A percentile compares a stretch with the other conserved stretches of the same genome.
phyloP scores from a whole-genome alignment of 2,888 invertebrate genomes.

The Leptogaster cylindrica region DNA sequence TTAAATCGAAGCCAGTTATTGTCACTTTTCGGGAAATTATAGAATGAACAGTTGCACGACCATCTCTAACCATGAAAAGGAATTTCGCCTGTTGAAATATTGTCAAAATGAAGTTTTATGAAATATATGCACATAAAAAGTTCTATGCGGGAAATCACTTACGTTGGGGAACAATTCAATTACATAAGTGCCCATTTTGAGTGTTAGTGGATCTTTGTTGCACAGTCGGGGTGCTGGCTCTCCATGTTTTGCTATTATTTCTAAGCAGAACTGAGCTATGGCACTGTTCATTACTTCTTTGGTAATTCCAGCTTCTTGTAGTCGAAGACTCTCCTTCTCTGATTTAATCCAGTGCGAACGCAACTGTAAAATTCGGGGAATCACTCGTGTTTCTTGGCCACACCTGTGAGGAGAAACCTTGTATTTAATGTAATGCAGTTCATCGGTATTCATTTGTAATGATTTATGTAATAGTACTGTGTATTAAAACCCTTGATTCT shows the following conservation, averaged over 20 bases:
- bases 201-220: conserved; percentile 98
- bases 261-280: conserved; percentile 94
- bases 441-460: background rate
- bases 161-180: conserved; percentile 92
- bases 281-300: conserved; percentile 93
- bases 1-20: conserved; percentile 86
- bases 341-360: conserved; percentile 95
- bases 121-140: background rate
- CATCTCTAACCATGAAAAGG: conserved; percentile 97
- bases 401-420: conserved; percentile 67
- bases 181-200: conserved; percentile 96
- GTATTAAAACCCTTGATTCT: too few species aligned
- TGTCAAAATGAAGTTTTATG: too few species aligned
- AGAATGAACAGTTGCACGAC: conserved; percentile 97
- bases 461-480: too few species aligned
- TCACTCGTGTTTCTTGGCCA: conserved; percentile 96
- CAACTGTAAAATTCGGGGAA: conserved; percentile 94
- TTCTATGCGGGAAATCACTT: conserved; percentile 48
- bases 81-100: conserved; percentile 93
- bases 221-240: conserved; percentile 93
- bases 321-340: conserved; percentile 86
- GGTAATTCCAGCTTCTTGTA: conserved; percentile 93
- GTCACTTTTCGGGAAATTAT: conserved; percentile 92
- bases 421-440: background rate
- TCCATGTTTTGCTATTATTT: conserved; percentile 95